These are phyloP conservation scores for Selenia dentaria DNA, from an alignment of 2,888 invertebrate species.

Conservation along the genomic window DNA sequence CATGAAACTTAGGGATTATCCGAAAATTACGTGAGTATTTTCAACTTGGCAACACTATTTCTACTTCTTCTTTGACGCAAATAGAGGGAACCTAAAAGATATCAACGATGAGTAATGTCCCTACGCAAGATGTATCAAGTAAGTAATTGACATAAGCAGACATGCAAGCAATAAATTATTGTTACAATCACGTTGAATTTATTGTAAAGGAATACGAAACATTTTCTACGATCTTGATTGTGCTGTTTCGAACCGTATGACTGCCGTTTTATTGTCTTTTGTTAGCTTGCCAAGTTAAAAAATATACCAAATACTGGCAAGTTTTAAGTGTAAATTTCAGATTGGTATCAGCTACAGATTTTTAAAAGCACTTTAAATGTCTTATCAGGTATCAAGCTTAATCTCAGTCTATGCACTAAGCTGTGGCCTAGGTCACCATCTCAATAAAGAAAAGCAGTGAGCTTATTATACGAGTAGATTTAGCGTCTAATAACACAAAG, in stretches of 20 bases:
- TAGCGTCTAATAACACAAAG: too few species aligned
- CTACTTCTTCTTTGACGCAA: constrained; percentile 25
- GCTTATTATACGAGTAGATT: too few species aligned
- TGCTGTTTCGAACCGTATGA: constrained; percentile 18
- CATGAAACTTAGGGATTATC: too few species aligned
- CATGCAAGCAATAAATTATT: constrained; percentile 52
- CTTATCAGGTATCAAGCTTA: too few species aligned
- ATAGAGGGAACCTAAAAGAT: constrained; percentile 28
- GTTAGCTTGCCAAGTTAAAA: constrained; percentile 35
- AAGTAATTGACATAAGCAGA: constrained; percentile 58
- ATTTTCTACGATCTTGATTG: constrained; percentile 39
- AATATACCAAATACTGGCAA: background rate
- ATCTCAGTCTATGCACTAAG: too few species aligned
- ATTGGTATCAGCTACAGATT: too few species aligned
- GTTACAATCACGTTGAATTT: constrained; percentile 46
- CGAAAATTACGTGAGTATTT: too few species aligned
- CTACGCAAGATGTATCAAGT: constrained; percentile 45
- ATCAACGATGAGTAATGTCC: constrained; percentile 53
- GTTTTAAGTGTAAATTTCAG: background rate
- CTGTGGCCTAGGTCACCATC: too few species aligned
- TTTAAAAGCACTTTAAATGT: too few species aligned
- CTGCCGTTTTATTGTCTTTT: constrained; percentile 26
- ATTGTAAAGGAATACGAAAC: constrained; percentile 37
- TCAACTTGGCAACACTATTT: background rate
- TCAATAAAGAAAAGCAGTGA: too few species aligned